Percentiles rank a stretch among this genome's conserved stretches.
phyloP scores from a whole-genome alignment of 2,888 invertebrate species.

The Empis stercorea region DNA sequence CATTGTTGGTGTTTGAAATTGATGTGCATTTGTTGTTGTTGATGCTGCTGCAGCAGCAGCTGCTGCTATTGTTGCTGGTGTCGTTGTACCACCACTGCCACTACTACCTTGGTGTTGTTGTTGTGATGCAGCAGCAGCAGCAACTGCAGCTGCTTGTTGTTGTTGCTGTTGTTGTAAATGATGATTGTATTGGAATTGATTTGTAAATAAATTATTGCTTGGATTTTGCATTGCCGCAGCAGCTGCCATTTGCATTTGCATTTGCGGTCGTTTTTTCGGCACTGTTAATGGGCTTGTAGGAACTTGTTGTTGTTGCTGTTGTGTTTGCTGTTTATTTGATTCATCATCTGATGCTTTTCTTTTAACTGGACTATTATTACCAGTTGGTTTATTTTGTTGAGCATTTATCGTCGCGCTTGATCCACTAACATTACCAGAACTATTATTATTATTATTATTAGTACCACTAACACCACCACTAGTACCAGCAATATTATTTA shows the following conservation, averaged over 20 bases:
- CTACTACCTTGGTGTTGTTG: slow-evolving; percentile 4
- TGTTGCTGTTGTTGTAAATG: slow-evolving; percentile 18
- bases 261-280: slow-evolving; percentile 34
- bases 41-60: slow-evolving; percentile 12
- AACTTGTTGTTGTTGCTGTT: slow-evolving; percentile 13
- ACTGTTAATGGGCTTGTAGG: slow-evolving; percentile 1
- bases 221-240: slow-evolving; percentile 23
- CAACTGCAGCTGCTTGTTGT: slow-evolving; percentile 18
- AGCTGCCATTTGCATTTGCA: slow-evolving; percentile 33
- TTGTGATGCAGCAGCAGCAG: slow-evolving; percentile 1
- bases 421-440: not conserved
- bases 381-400: slow-evolving; percentile 15
- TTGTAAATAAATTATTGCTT: slow-evolving; percentile 21
- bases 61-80: slow-evolving; percentile 17
- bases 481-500: slow-evolving; percentile 17
- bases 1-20: slow-evolving; percentile 5
- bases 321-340: slow-evolving; percentile 9
- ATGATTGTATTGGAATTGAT: slow-evolving; percentile 6
- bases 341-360: slow-evolving; percentile 6
- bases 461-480: slow-evolving; percentile 5
- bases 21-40: slow-evolving; percentile 6
- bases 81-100: slow-evolving; percentile 22
- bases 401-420: slow-evolving; percentile 22
- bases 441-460: not conserved
- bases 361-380: slow-evolving; percentile 7